Base-by-base conservation (phyloP, 92 coral and sea anemone species). In the Heliopora coerulea region DNA sequence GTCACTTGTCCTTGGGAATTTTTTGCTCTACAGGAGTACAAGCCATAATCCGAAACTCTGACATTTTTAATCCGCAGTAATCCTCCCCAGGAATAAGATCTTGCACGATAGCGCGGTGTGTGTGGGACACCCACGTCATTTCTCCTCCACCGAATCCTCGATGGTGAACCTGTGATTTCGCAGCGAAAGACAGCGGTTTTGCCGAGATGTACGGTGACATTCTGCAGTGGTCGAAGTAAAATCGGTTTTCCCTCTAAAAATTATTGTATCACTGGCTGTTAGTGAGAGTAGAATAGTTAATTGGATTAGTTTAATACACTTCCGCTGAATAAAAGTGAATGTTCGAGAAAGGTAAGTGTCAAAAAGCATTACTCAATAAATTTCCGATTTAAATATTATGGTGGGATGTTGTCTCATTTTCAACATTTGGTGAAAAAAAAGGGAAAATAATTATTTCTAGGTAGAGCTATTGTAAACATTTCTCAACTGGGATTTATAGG, bases 61-160 rank as follows among this genome's bases (percentile, higher is more conserved):
- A 86, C 85, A 24, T 87, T 72, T 50, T 41, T 85, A 31, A 91
- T 88, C 54, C 91, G 81, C 75, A 92, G 83, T 39, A 85, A 85
- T 27, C 90, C 91, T 17, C 89, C 88, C 61, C 82, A 56, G 54
- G 62, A 42, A 11, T 49, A 31, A 20, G 31, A 27, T 30, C 82
- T 79, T 8, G 82, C 78, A 34, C 65, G 81, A 26, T 83, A 65
- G 15, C 89, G 74, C 27, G 54, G 5, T 75, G 63, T 67, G 21
- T 68, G 81, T 37, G 72, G 65, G 56, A 92, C 54, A 8, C 85
- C 30, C 19, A 49, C 54, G 35, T 96, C 93, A 66, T 89, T 78
- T 58, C 83, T 91, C 72, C 83, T 87, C 97, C 97, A 92, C 35
- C 75, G 88, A 27, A 91, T 89, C 23, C 96, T 89, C 37, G 84